Conservation (phyloP, 2,113 vertebrate genomes). For the Halichoerus grypus region DNA sequence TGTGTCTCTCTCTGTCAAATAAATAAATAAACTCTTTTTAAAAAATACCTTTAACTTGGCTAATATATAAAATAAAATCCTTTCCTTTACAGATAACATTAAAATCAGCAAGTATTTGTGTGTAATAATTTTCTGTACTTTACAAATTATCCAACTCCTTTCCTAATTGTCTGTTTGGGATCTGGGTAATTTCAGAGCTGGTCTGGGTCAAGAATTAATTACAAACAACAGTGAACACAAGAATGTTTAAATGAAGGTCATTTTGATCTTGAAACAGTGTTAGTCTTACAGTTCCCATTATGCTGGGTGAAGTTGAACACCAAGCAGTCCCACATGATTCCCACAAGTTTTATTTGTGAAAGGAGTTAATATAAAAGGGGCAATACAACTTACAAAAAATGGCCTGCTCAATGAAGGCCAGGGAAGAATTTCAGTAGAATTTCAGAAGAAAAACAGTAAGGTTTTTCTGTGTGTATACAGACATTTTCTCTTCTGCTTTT, state of each 20-base stretch:
- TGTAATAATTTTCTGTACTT: not conserved
- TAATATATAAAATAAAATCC: not conserved
- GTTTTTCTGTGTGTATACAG: not conserved
- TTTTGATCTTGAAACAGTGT: not conserved
- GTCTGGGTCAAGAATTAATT: not conserved
- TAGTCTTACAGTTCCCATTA: not conserved
- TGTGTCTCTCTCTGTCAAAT: too few species aligned
- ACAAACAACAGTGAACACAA: not conserved
- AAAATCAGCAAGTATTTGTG: not conserved
- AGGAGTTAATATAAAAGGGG: not conserved
- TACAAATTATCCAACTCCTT: not conserved
- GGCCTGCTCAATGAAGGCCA: not conserved
- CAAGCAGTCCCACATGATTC: not conserved
- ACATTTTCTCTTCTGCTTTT: not conserved
- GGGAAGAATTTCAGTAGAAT: not conserved
- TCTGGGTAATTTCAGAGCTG: not conserved
- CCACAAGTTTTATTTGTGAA: conserved; percentile 4
- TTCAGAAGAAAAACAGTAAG: not conserved
- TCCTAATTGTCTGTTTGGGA: not conserved
- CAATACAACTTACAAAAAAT: not conserved
- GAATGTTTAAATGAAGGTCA: not conserved
- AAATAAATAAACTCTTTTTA: too few species aligned
- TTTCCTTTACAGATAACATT: not conserved
- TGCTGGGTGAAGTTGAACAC: not conserved
- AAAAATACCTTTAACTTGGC: not conserved